Evolutionary conservation across 2,797 vertebrate species (phyloP).

Genomic region (Buphagus erythrorhynchus): DNA sequence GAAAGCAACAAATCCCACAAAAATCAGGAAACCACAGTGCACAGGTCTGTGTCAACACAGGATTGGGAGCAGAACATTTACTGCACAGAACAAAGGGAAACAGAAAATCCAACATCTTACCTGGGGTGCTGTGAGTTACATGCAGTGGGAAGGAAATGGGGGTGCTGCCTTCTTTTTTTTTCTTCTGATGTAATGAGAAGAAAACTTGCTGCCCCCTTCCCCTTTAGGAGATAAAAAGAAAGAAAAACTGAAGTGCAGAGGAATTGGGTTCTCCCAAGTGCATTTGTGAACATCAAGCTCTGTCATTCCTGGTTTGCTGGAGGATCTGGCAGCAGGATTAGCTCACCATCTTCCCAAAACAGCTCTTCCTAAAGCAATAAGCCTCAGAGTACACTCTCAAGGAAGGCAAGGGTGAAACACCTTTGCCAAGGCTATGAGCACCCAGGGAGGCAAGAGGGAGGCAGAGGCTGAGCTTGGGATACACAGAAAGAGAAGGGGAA

Average conservation of each 20-base stretch:
- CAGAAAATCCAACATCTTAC: neutral
- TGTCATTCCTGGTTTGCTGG: neutral
- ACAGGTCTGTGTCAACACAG: neutral
- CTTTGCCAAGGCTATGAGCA: neutral
- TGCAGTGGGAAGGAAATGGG: neutral
- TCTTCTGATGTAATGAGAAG: neutral
- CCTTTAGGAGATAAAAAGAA: neutral
- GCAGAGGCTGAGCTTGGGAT: neutral
- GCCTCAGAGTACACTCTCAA: neutral
- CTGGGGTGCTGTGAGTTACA: neutral
- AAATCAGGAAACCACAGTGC: neutral
- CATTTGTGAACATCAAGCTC: neutral
- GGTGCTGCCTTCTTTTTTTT: neutral
- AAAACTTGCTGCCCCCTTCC: constrained; percentile 48
- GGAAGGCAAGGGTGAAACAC: neutral
- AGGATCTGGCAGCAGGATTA: neutral
- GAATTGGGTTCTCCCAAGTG: neutral
- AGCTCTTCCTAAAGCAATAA: neutral
- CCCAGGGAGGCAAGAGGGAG: neutral
- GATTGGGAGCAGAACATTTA: neutral
- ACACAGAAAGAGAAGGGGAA: neutral
- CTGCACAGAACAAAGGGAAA: neutral
- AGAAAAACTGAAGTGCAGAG: neutral
- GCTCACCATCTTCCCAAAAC: neutral
- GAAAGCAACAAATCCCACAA: neutral